Conservation (phyloP, 1,140 invertebrate genomes). For the Cherax destructor region DNA sequence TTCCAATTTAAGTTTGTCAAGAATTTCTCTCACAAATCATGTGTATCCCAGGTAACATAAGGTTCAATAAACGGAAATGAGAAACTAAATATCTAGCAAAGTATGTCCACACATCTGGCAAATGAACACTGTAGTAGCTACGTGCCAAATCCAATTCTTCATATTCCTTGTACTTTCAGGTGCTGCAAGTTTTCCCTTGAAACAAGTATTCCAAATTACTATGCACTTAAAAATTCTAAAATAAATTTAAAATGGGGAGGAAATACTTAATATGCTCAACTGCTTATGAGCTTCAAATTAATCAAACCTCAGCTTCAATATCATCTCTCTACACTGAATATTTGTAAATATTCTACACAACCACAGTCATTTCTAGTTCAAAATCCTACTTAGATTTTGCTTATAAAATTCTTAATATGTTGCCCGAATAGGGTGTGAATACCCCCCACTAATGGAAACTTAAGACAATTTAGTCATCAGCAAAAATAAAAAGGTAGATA, state of each 20-base stretch:
- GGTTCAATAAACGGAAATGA: neutral
- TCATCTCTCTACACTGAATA: neutral
- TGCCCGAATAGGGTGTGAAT: neutral
- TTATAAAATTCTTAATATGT: neutral
- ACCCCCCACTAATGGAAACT: neutral
- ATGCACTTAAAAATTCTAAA: neutral
- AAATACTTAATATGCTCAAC: neutral
- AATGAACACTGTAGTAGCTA: slow-evolving; percentile 4
- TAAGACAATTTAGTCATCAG: neutral
- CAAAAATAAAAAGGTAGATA: neutral
- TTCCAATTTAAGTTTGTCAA: neutral
- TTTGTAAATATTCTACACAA: neutral
- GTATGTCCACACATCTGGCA: neutral
- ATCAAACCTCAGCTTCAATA: neutral
- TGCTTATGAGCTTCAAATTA: neutral
- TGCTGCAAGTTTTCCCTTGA: slow-evolving; percentile 44
- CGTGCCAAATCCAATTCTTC: slow-evolving; percentile 44
- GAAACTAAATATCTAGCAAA: neutral
- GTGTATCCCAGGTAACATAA: neutral
- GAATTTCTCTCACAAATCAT: neutral
- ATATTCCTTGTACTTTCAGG: slow-evolving; percentile 65
- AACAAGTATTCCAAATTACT: neutral
- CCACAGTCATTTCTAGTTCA: neutral
- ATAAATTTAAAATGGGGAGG: neutral
- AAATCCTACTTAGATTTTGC: neutral